Percentiles rank a stretch among this genome's conserved stretches.
phyloP scores from a whole-genome alignment of 2,113 vertebrate genomes.

The Podarcis raffonei region DNA sequence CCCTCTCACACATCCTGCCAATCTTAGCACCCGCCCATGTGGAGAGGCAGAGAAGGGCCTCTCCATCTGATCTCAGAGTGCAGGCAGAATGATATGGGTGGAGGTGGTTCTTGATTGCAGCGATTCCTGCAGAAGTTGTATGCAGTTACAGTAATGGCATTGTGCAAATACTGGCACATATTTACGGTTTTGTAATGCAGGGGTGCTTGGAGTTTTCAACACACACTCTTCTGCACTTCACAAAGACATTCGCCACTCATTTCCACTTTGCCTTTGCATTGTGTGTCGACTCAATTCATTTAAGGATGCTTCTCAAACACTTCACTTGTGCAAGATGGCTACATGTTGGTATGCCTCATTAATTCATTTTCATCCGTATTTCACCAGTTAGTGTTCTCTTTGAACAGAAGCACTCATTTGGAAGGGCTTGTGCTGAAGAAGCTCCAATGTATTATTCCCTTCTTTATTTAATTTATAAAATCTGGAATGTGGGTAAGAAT shows the following conservation, averaged over 20 bases:
- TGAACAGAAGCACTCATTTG: not conserved
- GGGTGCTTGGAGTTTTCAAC: not conserved
- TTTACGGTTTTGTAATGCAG: not conserved
- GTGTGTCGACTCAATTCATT: not conserved
- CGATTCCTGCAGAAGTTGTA: not conserved
- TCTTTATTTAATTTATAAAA: not conserved
- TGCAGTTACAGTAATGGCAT: not conserved
- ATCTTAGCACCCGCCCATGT: not conserved
- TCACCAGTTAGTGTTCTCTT: not conserved
- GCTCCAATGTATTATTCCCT: not conserved
- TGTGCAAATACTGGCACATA: not conserved
- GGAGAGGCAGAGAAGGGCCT: not conserved
- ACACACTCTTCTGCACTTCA: not conserved
- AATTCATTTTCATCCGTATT: not conserved
- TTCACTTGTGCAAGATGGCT: accelerated
- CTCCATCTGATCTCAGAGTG: not conserved
- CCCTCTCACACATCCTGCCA: not conserved
- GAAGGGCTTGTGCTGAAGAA: not conserved
- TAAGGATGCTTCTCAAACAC: not conserved
- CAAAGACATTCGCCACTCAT: not conserved
- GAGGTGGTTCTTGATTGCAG: not conserved
- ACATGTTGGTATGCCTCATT: not conserved
- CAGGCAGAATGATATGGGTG: not conserved
- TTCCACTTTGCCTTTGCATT: not conserved
- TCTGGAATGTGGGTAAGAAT: not conserved